Evolutionary conservation across 2,888 invertebrate species (phyloP).

Genomic region (Eulithis testata): DNA sequence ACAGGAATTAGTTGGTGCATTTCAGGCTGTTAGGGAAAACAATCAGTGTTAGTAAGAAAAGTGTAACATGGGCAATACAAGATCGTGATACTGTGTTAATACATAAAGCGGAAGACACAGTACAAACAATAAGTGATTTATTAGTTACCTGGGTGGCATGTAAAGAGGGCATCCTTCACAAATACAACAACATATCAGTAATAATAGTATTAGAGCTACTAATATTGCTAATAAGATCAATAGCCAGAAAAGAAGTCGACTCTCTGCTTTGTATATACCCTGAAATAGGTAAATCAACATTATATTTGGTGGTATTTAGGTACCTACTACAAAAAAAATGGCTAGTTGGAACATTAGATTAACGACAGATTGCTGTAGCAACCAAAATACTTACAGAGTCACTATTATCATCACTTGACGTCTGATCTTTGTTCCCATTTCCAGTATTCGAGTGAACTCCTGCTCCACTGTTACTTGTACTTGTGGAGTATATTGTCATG

Average conservation of each 20-base stretch:
- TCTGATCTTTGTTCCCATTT: constrained; percentile 52
- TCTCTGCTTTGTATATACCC: constrained; percentile 90
- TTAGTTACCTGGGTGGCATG: constrained; percentile 87
- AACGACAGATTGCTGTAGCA: no score
- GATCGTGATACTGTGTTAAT: constrained; percentile 20
- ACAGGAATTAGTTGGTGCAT: constrained; percentile 73
- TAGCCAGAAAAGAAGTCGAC: constrained; percentile 90
- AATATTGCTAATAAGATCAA: constrained; percentile 90
- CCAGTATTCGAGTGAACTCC: constrained; percentile 45
- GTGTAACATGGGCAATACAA: constrained; percentile 16
- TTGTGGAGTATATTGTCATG: constrained; percentile 73
- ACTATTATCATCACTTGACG: constrained; percentile 56
- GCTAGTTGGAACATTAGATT: no score
- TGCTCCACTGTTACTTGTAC: constrained; percentile 42
- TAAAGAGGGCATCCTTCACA: constrained; percentile 94
- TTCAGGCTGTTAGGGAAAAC: constrained; percentile 72
- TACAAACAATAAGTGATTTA: constrained; percentile 23
- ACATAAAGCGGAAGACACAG: constrained; percentile 26
- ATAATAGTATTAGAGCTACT: constrained; percentile 88
- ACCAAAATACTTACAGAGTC: constrained; percentile 63
- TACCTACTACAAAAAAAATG: no score
- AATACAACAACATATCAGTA: constrained; percentile 92
- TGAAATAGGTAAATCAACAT: constrained; percentile 69
- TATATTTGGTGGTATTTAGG: not conserved
- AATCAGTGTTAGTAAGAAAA: constrained; percentile 51